Evolutionary conservation across 2,113 vertebrate species (phyloP).

Genomic region (Scomber colias): DNA sequence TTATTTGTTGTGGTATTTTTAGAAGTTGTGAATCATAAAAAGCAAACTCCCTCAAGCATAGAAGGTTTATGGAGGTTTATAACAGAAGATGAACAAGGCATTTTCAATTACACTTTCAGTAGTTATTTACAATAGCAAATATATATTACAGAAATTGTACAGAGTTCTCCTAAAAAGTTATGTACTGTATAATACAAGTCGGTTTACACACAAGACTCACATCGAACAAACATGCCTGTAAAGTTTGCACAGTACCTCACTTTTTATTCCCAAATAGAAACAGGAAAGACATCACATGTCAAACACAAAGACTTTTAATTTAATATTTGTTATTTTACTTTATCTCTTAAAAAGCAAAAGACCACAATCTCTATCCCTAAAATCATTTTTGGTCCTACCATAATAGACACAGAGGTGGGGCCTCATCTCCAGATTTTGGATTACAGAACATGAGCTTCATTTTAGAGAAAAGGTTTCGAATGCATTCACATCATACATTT

Average conservation of each 20-base stretch:
- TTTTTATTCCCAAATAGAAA: neutral
- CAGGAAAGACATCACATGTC: neutral
- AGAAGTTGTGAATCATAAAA: neutral
- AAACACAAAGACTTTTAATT: too few species aligned
- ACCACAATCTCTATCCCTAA: neutral
- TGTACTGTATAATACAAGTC: neutral
- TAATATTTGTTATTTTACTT: too few species aligned
- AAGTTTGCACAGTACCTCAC: conserved; percentile 20
- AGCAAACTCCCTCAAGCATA: conserved; percentile 16
- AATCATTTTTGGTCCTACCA: neutral
- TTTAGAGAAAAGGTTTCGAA: neutral
- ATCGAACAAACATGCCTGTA: conserved; percentile 3
- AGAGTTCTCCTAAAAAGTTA: neutral
- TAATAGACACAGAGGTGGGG: neutral
- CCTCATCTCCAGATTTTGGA: neutral
- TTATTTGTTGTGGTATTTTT: neutral
- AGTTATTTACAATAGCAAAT: conserved; percentile 38
- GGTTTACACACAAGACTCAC: conserved; percentile 14
- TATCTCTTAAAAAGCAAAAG: too few species aligned
- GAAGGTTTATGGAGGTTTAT: conserved; percentile 56
- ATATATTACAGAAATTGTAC: conserved; percentile 18
- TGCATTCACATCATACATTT: neutral
- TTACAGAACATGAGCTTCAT: conserved; percentile 13
- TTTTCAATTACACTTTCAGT: conserved; percentile 17
- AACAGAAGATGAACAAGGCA: conserved; percentile 52